phyloP scores from a whole-genome alignment of 2,888 invertebrate species.

The Volucella inflata region DNA sequence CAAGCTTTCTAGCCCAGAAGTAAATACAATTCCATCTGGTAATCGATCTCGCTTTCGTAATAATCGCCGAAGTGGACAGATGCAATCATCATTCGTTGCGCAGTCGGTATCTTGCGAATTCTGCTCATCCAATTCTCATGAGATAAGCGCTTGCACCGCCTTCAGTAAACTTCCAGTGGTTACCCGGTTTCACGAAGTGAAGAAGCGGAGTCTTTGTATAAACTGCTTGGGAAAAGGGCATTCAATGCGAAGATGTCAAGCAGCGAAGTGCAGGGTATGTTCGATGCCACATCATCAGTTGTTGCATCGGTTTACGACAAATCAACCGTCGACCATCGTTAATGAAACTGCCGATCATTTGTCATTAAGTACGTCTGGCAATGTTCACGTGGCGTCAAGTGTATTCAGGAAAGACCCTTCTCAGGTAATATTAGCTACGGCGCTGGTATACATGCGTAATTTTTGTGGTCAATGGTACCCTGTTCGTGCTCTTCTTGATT shows the following conservation, averaged over 20 bases:
- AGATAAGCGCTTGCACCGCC: constrained; percentile 4
- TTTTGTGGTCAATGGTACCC: too few relatives aligned
- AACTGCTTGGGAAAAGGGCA: not conserved
- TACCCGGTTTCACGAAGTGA: constrained; percentile 14
- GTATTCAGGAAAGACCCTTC: not conserved
- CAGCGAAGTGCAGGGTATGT: constrained; percentile 18
- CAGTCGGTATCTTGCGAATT: constrained; percentile 31
- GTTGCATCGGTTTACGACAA: constrained; percentile 14
- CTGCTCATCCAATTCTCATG: not conserved
- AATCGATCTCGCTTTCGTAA: too few relatives aligned
- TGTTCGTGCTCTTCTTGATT: constrained; percentile 15
- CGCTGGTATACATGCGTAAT: not conserved
- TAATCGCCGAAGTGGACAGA: not conserved
- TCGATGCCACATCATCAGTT: constrained; percentile 1
- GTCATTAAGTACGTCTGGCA: not conserved
- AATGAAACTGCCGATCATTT: too few relatives aligned
- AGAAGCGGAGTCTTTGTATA: not conserved
- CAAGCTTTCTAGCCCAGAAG: too few relatives aligned
- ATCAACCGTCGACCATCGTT: not conserved
- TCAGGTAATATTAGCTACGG: not conserved
- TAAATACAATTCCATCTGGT: too few relatives aligned
- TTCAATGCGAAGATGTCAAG: constrained; percentile 16
- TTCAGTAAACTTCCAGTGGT: constrained; percentile 6
- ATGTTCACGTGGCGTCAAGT: not conserved
- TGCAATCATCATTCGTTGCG: constrained; percentile 18